These are phyloP conservation scores for Etheostoma nigrum DNA, from an alignment of 2,797 vertebrate genomes.

Conservation along the genomic window DNA sequence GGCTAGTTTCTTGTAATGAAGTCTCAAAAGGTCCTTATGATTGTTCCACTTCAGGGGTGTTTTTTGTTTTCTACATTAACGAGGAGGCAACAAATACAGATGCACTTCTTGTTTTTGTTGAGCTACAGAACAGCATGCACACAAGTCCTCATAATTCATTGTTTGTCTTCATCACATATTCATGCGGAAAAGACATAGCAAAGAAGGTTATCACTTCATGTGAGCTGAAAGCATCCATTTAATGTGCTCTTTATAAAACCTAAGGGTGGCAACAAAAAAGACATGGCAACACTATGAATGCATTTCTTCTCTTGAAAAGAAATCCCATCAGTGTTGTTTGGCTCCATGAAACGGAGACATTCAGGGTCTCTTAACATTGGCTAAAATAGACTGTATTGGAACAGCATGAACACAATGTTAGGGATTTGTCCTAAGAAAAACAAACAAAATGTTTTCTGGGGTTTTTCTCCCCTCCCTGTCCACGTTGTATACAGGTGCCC, in stretches of 20 bases:
- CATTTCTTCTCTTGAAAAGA: conserved; percentile 36
- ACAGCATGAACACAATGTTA: conserved; percentile 20
- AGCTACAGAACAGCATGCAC: conserved; percentile 30
- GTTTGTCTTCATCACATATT: conserved; percentile 48
- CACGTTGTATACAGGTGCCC: neutral
- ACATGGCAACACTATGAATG: conserved; percentile 40
- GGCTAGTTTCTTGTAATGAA: conserved; percentile 80
- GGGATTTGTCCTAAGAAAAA: conserved; percentile 35
- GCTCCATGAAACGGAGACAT: conserved; percentile 33
- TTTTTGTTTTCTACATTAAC: conserved; percentile 76
- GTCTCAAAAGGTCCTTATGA: conserved; percentile 81
- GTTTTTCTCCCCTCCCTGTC: conserved; percentile 7
- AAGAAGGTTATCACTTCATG: conserved; percentile 49
- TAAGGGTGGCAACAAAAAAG: conserved; percentile 43
- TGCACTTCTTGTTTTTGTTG: conserved; percentile 50
- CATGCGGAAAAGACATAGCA: conserved; percentile 35
- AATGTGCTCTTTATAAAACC: conserved; percentile 73
- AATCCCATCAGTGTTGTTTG: conserved; percentile 42
- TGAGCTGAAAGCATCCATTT: conserved; percentile 65
- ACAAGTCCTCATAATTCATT: conserved; percentile 45
- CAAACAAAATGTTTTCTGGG: conserved; percentile 20
- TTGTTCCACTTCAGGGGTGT: conserved; percentile 75
- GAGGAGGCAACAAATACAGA: conserved; percentile 69
- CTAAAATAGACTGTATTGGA: conserved; percentile 19
- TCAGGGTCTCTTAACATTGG: conserved; percentile 37